Evolutionary conservation across 2,113 vertebrate genomes (phyloP).

Genomic region (Leptocoma aspasia): DNA sequence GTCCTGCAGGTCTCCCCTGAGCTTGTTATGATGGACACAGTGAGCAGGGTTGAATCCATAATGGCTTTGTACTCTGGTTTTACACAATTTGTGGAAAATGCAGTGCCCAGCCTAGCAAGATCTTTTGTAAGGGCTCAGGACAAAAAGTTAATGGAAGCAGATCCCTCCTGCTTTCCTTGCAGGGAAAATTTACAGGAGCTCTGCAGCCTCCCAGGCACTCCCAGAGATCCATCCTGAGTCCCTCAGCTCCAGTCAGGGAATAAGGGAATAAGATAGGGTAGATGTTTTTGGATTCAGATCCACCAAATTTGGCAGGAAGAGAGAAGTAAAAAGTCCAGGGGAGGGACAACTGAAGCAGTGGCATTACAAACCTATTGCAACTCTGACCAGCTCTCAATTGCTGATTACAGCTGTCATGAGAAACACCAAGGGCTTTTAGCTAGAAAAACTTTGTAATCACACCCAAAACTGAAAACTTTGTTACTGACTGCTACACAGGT

Average conservation of each 20-base stretch:
- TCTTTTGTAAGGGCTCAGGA: not conserved
- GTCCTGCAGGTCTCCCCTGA: not conserved
- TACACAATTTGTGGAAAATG: accelerated
- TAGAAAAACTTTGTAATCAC: not conserved
- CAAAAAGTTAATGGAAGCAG: not conserved
- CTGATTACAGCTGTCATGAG: not conserved
- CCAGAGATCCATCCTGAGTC: not conserved
- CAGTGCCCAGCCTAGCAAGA: not conserved
- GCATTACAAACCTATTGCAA: not conserved
- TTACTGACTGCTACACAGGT: not conserved
- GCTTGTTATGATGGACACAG: not conserved
- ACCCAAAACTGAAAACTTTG: not conserved
- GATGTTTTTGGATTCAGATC: not conserved
- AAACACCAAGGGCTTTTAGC: not conserved
- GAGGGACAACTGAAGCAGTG: not conserved
- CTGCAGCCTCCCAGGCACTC: not conserved
- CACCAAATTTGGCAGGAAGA: not conserved
- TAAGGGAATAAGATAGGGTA: not conserved
- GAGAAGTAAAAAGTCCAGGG: not conserved
- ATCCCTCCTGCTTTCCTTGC: not conserved
- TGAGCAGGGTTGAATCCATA: not conserved
- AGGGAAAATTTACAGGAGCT: not conserved
- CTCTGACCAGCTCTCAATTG: not conserved
- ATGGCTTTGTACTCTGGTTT: not conserved
- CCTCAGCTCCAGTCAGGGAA: not conserved